phyloP scores from a whole-genome alignment of 2,113 vertebrate genomes.

The Phylloscopus trochiloides region DNA sequence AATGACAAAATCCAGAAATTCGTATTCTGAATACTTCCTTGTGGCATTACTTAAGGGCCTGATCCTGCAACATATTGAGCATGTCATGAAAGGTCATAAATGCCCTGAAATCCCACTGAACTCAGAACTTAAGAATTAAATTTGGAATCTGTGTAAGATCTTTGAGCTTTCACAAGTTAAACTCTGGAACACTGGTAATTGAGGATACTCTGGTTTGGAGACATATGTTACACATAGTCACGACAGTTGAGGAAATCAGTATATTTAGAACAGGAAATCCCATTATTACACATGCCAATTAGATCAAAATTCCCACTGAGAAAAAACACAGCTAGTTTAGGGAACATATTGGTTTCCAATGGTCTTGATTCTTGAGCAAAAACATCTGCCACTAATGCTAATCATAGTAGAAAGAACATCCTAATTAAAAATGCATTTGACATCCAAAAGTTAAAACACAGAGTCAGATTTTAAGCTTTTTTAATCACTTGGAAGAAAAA shows the following conservation, averaged over 20 bases:
- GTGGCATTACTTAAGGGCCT: background rate
- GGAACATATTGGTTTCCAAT: slow-evolving; percentile 24
- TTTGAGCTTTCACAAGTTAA: background rate
- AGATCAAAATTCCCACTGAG: slow-evolving; percentile 32
- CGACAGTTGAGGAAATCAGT: slow-evolving; percentile 12
- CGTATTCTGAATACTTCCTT: background rate
- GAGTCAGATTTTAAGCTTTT: background rate
- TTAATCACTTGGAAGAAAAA: background rate
- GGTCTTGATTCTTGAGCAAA: slow-evolving; percentile 42
- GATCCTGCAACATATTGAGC: background rate
- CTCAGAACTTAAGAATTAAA: background rate
- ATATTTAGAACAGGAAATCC: slow-evolving; percentile 37
- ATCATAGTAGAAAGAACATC: background rate
- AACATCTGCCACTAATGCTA: slow-evolving; percentile 28
- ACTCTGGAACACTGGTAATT: background rate
- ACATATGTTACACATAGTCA: slow-evolving; percentile 17
- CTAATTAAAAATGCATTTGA: slow-evolving; percentile 37
- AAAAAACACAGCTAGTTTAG: slow-evolving; percentile 12
- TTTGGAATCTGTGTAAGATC: background rate
- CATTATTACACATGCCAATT: slow-evolving; percentile 25
- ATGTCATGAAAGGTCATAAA: background rate
- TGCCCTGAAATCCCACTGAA: background rate
- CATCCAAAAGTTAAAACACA: background rate
- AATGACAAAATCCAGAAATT: slow-evolving; percentile 43
- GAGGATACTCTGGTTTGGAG: background rate